Conservation (phyloP, 1,140 invertebrate genomes). For the Drosophila nikananu region DNA sequence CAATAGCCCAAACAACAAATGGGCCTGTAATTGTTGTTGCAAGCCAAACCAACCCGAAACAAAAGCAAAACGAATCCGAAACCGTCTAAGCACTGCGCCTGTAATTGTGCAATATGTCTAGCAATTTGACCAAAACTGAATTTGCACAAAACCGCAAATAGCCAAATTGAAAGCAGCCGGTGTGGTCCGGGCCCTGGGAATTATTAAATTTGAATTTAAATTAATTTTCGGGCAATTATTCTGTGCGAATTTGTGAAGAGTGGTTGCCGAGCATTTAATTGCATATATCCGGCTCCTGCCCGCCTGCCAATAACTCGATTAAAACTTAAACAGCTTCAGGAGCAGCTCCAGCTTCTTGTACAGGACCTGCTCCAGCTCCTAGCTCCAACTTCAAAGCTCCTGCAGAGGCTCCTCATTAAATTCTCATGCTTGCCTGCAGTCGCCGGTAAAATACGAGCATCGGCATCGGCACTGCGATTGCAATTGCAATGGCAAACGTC, state of each 20-base stretch:
- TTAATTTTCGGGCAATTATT: constrained; percentile 25
- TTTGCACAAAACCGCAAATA: constrained; percentile 53
- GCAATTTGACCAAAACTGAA: constrained; percentile 36
- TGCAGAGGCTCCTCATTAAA: constrained; percentile 50
- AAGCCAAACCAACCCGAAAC: constrained; percentile 2
- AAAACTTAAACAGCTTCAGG: constrained; percentile 41
- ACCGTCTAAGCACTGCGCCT: constrained; percentile 20
- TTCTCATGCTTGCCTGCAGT: constrained; percentile 65
- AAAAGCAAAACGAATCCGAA: constrained; percentile 17
- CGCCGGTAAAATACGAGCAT: constrained; percentile 51
- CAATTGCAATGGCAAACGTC: constrained; percentile 50
- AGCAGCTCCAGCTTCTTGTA: neutral
- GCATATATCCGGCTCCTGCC: constrained; percentile 5
- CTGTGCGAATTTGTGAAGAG: constrained; percentile 7
- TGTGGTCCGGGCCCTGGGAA: neutral
- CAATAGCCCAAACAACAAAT: constrained; percentile 34
- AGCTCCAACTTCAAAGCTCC: constrained; percentile 47
- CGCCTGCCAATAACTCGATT: constrained; percentile 47
- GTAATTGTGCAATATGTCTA: constrained; percentile 50
- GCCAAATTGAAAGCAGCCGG: constrained; percentile 36
- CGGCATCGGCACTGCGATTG: constrained; percentile 41
- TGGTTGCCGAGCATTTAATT: constrained; percentile 9
- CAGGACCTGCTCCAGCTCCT: neutral
- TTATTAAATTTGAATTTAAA: constrained; percentile 54
- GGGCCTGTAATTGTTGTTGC: constrained; percentile 35